Evolutionary conservation across 2,797 vertebrate species (phyloP), one percentile per base, ranked within the genome.

Genomic region (Sebastes vulpes): DNA sequence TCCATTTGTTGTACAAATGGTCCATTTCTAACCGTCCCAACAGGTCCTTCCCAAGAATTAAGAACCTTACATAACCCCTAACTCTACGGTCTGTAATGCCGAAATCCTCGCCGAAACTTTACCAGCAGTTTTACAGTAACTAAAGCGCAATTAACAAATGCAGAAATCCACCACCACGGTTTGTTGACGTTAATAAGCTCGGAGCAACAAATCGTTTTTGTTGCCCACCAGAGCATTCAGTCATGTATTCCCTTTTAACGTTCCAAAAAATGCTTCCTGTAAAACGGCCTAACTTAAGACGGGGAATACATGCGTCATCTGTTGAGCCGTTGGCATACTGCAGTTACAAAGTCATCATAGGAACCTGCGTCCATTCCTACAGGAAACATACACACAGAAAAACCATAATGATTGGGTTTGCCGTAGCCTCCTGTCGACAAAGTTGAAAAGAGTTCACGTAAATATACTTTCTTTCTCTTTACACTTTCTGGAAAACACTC

Each of bases 201-300:
- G 26, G 68, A 72, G 72, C 73, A 80, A 82, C 48, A 69, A 80
- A 78, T 58, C 8, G 38, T 77, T 87, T 84, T 82, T 81, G 86
- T 82, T 84, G 75, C 75, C 81, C 72, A 72, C 57, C 28, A 21
- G 68, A 79, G 63, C 35, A 63, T 79, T 84, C 72, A 78, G 79
- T 87, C 87, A 91, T 71, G 58, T 65, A 83, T 85, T 88, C 74
- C 81, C 61, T 82, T 79, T 86, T 84, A 84, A 84, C 65, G 61
- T 82, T 91, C 83, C 90, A 87, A 90, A 88, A 82, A 90, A 73
- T 73, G 71, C 86, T 93, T 93, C 92, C 89, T 93, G 89, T 94
- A 91, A 93, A 86, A 72, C 9, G 60, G 79, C 57, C 82, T 76
- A 80, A 86, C 86, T 92, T 82, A 79, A 82, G 72, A 85, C 20